A percentile compares a stretch with the other conserved stretches of the same genome.
Evolutionary conservation across 53 echinoderm and acorn worm genomes (phyloP).

Genomic region (Henricia sp.): DNA sequence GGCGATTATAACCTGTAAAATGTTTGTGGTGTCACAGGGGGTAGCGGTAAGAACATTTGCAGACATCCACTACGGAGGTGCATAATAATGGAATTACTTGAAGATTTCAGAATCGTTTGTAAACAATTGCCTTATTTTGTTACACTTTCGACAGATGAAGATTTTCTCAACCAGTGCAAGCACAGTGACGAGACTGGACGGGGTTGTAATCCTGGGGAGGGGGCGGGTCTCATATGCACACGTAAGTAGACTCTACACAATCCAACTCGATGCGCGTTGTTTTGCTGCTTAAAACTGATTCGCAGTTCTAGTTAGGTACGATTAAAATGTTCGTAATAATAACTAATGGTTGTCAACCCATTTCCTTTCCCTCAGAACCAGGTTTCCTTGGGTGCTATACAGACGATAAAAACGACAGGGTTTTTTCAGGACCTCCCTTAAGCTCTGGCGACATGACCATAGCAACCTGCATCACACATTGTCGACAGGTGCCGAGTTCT

Average conservation of each 20-base stretch:
- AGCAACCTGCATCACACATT: background rate
- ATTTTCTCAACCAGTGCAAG: background rate
- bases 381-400: constrained; percentile 6
- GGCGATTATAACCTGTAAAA: too few species aligned
- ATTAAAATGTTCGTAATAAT: too few species aligned
- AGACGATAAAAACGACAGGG: background rate
- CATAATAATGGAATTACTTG: too few species aligned
- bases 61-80: too few species aligned
- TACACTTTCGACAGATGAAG: background rate
- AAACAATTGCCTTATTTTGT: too few species aligned
- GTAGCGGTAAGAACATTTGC: background rate
- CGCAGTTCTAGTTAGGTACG: too few species aligned
- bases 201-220: background rate
- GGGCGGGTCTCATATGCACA: constrained; percentile 26
- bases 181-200: too few species aligned
- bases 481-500: background rate
- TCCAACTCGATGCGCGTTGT: background rate
- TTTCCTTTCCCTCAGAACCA: constrained; percentile 8
- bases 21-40: background rate
- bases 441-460: constrained; percentile 10
- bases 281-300: background rate
- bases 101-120: too few species aligned
- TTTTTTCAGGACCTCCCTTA: background rate
- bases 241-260: constrained; percentile 8
- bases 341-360: background rate